Conservation (phyloP, 1,140 invertebrate genomes). For the Apis mellifera region Amel_HAv3.1 CM009944.2:2396501-2397000, state of each 20-base stretch:
- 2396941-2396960: too few relatives aligned
- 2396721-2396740: conserved; percentile 67
- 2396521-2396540: conserved; percentile 76
- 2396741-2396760: conserved; percentile 83
- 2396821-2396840: conserved; percentile 85
- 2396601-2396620: conserved; percentile 76
- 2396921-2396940: too few relatives aligned
- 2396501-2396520: conserved; percentile 66
- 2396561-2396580: conserved; percentile 86
- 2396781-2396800: conserved; percentile 86
- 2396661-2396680: conserved; percentile 75
- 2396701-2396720: conserved; percentile 75
- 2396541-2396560: conserved; percentile 82
- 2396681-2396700: conserved; percentile 77
- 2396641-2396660: conserved; percentile 74
- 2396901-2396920: too few relatives aligned
- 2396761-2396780: conserved; percentile 90
- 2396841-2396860: conserved; percentile 83
- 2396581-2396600: conserved; percentile 85
- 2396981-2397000: too few relatives aligned
- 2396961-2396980: too few relatives aligned
- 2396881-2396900: neutral
- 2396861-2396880: conserved; percentile 63
- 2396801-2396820: conserved; percentile 84
- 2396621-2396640: conserved; percentile 76